These are phyloP conservation scores for Falcaria lacertinaria DNA, from an alignment of 2,888 invertebrate species.

Conservation along the genomic window DNA sequence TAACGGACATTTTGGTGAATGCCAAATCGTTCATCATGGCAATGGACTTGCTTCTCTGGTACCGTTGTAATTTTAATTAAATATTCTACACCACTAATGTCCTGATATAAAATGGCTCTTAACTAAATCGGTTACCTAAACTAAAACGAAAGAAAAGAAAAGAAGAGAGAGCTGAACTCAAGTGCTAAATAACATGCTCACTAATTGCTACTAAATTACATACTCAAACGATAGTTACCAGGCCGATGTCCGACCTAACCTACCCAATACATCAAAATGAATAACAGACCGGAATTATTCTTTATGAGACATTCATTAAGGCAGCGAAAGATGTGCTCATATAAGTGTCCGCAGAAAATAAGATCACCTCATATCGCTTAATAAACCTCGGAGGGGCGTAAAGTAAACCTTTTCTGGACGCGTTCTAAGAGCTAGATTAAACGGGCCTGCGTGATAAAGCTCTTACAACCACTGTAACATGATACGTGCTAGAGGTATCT, in stretches of 20 bases:
- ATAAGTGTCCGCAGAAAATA: constrained; percentile 50
- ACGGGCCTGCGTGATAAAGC: constrained; percentile 65
- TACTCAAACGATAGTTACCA: too few relatives aligned
- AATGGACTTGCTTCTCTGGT: too few relatives aligned
- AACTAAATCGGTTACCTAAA: too few relatives aligned
- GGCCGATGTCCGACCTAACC: not conserved
- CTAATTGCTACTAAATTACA: too few relatives aligned
- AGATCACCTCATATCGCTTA: constrained; percentile 58
- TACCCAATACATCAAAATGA: constrained; percentile 17
- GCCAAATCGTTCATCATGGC: too few relatives aligned
- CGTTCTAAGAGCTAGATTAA: constrained; percentile 73
- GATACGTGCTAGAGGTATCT: constrained; percentile 24
- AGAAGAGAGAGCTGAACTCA: too few relatives aligned
- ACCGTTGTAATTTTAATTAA: too few relatives aligned
- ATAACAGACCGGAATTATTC: constrained; percentile 30
- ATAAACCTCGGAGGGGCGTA: constrained; percentile 52
- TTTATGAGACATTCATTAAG: constrained; percentile 44
- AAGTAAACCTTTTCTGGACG: constrained; percentile 52
- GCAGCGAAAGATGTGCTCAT: constrained; percentile 35
- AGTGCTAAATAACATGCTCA: too few relatives aligned
- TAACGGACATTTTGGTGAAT: too few relatives aligned
- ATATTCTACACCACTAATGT: too few relatives aligned
- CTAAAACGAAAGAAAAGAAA: too few relatives aligned
- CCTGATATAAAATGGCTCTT: too few relatives aligned
- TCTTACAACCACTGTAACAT: constrained; percentile 36